Base-by-base conservation (phyloP, 2,113 vertebrate species). In the Cyrtonyx montezumae region DNA sequence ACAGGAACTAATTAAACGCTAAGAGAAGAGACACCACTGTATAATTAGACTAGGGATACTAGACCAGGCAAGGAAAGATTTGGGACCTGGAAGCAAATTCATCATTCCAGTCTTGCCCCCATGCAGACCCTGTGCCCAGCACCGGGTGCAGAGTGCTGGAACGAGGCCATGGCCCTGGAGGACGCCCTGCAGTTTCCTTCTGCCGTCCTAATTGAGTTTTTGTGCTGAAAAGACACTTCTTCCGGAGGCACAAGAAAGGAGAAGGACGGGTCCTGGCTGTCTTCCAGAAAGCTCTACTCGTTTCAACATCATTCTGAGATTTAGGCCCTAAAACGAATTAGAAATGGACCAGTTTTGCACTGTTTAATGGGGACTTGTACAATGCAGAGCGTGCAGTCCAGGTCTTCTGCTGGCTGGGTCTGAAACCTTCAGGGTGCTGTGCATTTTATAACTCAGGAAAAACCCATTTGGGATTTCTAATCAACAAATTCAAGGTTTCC, bases 261-360 rank as follows among this genome's bases (percentile, higher is more conserved):
- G 56, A 48, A 92, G 80, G 58, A 91, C 55, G 82, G 92, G 78
- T 53, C 63, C 73, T 94, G 93, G 88, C 94, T 70, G 67, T 51
- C 34, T 86, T 94, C 94, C 96, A 94, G 79, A 74, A 69, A 93
- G 66, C 84, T 95, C 40, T 28, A 74, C 30, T 91, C 42, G 65
- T 93, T 95, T 92, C 90, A 81, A 65, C 82, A 86, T 71, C 86
- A 86, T 88, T 82, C 74, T 58, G 67, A 97, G 88, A 96, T 93
- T 94, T 77, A 96, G 91, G 74, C 78, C 84, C 84, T 83, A 79
- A 91, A 95, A 94, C 95, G 81, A 91, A 88, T 95, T 95, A 95
- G 62, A 93, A 97, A 93, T 82, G 71, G 84, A 66, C 55, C 3
- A 2, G 51, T 94, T 95, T 88, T 79, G 61, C 51, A 55, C 81